Conservation (phyloP, 2,113 vertebrate species). For the Fulmarus glacialis region DNA sequence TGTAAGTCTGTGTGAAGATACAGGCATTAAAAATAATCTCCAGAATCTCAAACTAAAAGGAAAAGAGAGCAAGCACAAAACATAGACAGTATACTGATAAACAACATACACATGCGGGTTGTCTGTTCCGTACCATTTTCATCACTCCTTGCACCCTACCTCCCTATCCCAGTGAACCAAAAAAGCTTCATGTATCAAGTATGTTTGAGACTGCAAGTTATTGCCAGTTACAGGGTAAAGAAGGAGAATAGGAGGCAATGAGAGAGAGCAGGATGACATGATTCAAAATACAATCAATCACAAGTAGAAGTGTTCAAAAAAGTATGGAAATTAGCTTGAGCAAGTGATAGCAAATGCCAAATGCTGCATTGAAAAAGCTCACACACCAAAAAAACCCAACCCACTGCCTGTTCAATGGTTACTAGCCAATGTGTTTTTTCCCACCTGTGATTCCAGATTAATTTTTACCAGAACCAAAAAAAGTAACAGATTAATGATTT, state of each 20-base stretch:
- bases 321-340: neutral
- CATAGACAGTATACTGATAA: neutral
- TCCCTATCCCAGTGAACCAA: neutral
- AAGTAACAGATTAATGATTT: neutral
- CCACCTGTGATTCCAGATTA: neutral
- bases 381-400: fast-evolving
- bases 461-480: neutral
- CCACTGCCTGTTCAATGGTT: neutral
- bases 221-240: neutral
- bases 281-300: neutral
- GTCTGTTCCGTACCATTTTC: neutral
- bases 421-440: neutral
- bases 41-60: neutral
- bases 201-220: neutral
- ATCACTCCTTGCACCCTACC: neutral
- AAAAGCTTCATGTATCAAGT: neutral
- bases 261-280: neutral
- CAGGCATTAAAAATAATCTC: neutral
- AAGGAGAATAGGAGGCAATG: neutral
- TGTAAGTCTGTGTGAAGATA: neutral
- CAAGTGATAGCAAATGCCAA: neutral
- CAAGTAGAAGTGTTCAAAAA: neutral
- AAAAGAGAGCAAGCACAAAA: neutral
- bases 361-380: neutral
- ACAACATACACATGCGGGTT: neutral